Base-by-base conservation (phyloP, 2,888 invertebrate genomes). In the Amiota communis region DNA sequence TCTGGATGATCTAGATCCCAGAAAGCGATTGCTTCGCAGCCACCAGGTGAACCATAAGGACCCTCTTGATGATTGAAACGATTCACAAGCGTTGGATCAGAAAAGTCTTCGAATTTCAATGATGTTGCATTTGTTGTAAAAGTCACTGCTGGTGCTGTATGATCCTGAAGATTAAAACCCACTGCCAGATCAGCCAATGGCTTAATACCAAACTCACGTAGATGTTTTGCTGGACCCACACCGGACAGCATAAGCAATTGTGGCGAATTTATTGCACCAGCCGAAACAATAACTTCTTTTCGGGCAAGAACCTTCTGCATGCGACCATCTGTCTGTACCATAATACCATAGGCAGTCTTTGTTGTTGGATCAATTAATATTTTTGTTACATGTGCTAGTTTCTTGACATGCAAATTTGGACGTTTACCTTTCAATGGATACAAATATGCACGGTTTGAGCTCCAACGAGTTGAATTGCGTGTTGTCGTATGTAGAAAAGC, bases 221-320 rank as follows among this genome's bases (percentile, higher is more conserved):
- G 90, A 80, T 93, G 92, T 36, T 91, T 87, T 36, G 88, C 89
- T 1, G 92, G 93, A 4, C 93, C 93, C 8, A 94, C 90, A 8
- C 95, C 95, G 0, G 94, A 94, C 57, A 95, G 87, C 95, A 96
- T 94, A 8, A 96, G 91, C 12, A 96, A 88, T 86, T 96, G 96
- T 0, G 96, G 95, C 8, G 94, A 92, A 81, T 94, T 95, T 74
- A 96, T 93, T 0, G 95, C 92, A 1, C 96, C 95, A 8, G 93
- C 95, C 8, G 93, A 92, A 15, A 95, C 79, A 76, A 96, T 93
- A 0, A 95, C 92, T 88, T 94, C 94, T 80, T 92, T 92, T 67
- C 91, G 90, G 1, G 93, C 93, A 74, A 82, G 86, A 0, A 92
- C 92, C 70, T 88, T 88, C 48, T 89, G 89, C 64, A 86, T 88